Conservation (phyloP, 2,113 vertebrate species). For the Argyrosomus japonicus region DNA sequence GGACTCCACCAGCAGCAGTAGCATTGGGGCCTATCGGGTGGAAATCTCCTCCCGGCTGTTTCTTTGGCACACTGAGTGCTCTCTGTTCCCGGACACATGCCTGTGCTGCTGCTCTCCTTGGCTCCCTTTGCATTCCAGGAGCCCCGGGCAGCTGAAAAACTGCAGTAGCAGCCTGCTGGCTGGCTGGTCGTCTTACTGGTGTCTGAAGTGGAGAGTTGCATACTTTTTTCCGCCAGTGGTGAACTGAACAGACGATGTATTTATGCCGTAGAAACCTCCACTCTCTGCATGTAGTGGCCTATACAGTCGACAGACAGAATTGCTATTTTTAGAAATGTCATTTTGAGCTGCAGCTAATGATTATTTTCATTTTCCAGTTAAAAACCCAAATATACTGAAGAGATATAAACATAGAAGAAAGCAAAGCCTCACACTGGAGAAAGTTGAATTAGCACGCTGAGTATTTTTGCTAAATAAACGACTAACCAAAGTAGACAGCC, state of each 20-base stretch:
- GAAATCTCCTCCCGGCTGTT: slow-evolving; percentile 80
- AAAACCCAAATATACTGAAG: background rate
- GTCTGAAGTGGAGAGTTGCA: slow-evolving; percentile 66
- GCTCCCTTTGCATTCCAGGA: slow-evolving; percentile 78
- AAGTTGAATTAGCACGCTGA: background rate
- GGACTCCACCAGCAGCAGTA: slow-evolving; percentile 63
- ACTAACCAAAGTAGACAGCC: background rate
- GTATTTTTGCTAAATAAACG: background rate
- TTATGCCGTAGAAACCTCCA: slow-evolving; percentile 7
- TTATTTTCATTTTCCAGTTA: slow-evolving; percentile 5
- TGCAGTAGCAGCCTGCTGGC: slow-evolving; percentile 77
- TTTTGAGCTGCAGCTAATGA: background rate
- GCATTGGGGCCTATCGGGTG: slow-evolving; percentile 71
- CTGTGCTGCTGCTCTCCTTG: slow-evolving; percentile 74
- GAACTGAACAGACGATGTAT: slow-evolving; percentile 35
- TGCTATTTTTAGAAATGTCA: slow-evolving; percentile 2
- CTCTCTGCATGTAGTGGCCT: background rate
- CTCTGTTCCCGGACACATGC: slow-evolving; percentile 80
- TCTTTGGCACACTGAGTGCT: slow-evolving; percentile 79
- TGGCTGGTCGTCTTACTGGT: slow-evolving; percentile 61
- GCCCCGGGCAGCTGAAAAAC: slow-evolving; percentile 77
- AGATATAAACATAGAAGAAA: background rate
- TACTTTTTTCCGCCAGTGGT: slow-evolving; percentile 26
- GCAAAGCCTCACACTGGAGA: background rate
- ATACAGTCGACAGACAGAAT: slow-evolving; percentile 1